phyloP scores from a whole-genome alignment of 2,797 vertebrate species.

The Eptatretus atami region DNA sequence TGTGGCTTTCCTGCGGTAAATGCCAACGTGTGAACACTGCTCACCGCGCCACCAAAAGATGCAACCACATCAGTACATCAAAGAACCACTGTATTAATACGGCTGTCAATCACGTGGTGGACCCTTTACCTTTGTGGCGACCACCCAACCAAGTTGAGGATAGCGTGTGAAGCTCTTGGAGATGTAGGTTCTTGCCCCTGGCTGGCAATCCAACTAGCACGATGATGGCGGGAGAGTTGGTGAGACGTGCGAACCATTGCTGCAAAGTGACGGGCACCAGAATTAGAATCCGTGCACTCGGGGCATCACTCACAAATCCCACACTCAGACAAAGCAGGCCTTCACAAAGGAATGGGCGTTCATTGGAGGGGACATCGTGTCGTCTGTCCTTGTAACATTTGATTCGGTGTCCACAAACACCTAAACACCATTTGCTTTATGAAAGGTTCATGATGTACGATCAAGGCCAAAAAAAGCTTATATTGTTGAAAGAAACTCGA shows the following conservation, averaged over 20 bases:
- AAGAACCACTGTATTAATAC: background rate
- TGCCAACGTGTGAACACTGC: constrained; percentile 81
- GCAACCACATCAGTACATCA: background rate
- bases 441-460: too few species aligned
- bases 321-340: too few species aligned
- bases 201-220: constrained; percentile 84
- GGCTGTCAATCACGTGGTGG: too few species aligned
- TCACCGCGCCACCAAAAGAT: constrained; percentile 7
- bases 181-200: constrained; percentile 69
- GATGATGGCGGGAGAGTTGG: constrained; percentile 65
- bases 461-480: too few species aligned
- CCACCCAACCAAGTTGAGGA: constrained; percentile 88
- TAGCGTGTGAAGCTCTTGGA: constrained; percentile 84
- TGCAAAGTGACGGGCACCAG: constrained; percentile 12
- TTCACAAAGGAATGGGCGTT: too few species aligned
- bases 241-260: constrained; percentile 96
- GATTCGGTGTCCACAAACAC: too few species aligned
- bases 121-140: constrained; percentile 47
- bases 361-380: too few species aligned
- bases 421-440: too few species aligned
- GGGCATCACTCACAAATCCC: too few species aligned
- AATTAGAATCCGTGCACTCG: background rate
- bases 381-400: too few species aligned
- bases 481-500: too few species aligned
- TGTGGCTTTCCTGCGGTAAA: constrained; percentile 70